Evolutionary conservation across 1,140 invertebrate species (phyloP).

Genomic region (Venturia canescens): DNA sequence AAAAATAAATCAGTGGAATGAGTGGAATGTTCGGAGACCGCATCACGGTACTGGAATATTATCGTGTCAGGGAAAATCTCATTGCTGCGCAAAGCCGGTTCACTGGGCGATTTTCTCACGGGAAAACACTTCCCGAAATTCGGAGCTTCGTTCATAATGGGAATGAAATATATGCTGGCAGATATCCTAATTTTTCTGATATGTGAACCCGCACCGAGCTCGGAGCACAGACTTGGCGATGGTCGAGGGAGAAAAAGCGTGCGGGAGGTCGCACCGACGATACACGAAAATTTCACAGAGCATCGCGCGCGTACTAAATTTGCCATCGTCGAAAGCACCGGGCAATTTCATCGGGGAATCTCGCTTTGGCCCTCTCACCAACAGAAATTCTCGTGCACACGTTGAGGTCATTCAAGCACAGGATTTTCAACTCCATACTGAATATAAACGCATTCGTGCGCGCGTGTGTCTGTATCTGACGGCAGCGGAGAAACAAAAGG

Average conservation of each 20-base stretch:
- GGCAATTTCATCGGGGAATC: conserved; percentile 29
- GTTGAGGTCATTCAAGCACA: background rate
- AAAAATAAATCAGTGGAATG: too few species aligned
- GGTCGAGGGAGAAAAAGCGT: background rate
- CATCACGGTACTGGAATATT: too few species aligned
- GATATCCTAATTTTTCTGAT: background rate
- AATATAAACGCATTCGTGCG: background rate
- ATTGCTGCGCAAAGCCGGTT: too few species aligned
- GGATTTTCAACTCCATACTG: background rate
- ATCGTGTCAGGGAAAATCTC: too few species aligned
- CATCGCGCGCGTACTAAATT: conserved; percentile 32
- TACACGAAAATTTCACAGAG: background rate
- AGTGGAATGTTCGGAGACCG: too few species aligned
- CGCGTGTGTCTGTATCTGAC: background rate
- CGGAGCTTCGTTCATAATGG: background rate
- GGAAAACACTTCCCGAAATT: too few species aligned
- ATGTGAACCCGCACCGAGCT: background rate
- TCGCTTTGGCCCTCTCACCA: background rate
- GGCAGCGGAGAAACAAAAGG: background rate
- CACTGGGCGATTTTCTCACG: too few species aligned
- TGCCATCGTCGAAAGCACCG: conserved; percentile 28
- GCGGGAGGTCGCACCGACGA: background rate
- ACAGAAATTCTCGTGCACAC: background rate
- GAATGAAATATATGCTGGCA: background rate
- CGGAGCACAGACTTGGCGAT: background rate